Conservation (phyloP, 2,888 invertebrate species). For the Cepaea hortensis region DNA sequence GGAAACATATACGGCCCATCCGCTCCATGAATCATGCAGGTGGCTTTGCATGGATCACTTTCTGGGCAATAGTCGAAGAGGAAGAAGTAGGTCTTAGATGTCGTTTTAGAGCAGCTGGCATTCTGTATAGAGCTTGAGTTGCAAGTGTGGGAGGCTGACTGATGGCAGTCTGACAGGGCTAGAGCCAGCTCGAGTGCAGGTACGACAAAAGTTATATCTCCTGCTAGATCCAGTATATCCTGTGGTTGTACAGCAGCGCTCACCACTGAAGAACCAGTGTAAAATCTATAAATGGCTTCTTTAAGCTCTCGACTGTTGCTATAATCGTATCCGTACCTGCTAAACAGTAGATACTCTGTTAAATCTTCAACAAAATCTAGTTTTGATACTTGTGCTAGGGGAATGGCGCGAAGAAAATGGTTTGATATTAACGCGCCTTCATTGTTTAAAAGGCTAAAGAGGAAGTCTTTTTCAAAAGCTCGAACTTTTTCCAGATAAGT, state of each 20-base stretch:
- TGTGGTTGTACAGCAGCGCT: not conserved
- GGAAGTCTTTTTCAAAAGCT: conserved; percentile 32
- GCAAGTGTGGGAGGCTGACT: not conserved
- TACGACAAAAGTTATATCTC: conserved; percentile 23
- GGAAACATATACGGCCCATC: no score
- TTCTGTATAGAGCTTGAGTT: not conserved
- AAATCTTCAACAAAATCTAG: conserved; percentile 14
- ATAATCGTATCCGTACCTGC: not conserved
- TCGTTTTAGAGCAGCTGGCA: not conserved
- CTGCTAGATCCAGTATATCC: conserved; percentile 21
- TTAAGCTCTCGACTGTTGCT: not conserved
- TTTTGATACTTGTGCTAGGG: not conserved
- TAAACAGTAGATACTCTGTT: not conserved
- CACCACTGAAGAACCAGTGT: not conserved
- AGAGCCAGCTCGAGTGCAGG: conserved; percentile 40
- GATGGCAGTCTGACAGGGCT: conserved; percentile 2
- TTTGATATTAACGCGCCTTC: conserved; percentile 29
- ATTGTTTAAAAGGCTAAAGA: conserved; percentile 34
- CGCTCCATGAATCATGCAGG: no score
- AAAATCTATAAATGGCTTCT: conserved; percentile 24
- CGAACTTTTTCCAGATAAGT: conserved; percentile 2
- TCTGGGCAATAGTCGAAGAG: not conserved
- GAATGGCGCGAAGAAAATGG: conserved; percentile 10
- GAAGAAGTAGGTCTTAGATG: conserved; percentile 29
- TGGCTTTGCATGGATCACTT: no score